Base-by-base conservation (phyloP, 2,888 invertebrate genomes). In the Lydus trimaculatus region DNA sequence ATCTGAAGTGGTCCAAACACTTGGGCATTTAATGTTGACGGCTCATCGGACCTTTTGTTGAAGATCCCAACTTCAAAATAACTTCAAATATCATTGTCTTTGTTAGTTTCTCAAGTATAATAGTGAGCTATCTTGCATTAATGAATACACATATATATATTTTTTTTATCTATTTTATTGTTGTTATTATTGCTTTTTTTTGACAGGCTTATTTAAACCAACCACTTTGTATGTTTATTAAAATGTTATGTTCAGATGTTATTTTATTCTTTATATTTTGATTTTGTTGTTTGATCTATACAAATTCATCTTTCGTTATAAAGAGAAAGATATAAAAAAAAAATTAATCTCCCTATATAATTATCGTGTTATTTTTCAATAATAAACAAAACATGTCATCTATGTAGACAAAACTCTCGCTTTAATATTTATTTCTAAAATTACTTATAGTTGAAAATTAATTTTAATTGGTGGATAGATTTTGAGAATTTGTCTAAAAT, bases 1-100 rank as follows among this genome's bases (percentile, higher is more conserved):
- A 75, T 67, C 71, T 78, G 78, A 76, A 78, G 77, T 78, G 80
- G 77, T 78, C 79, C 76, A 80, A 80, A 80, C 79, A 80, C 77
- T 79, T 76, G 74, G 75, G 72, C 73, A 76, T 79, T 78, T 77
- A 74, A 78, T 75, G 76, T 76, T 80, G 79, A 80, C 78, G 78
- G 80, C 76, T 75, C 75, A 76, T 77, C 75, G 76, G 73, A 70
- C 70, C 74, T 75, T 78, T 78, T 78, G 78, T 79, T 76, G 72
- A 70, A 72, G 74, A 78, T 75, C 77, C 56, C 76, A 75, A 72
- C 73, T 66, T 76, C 72, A 70, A 25, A 65, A 70, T 70, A 70
- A 70, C 72, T 75, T 76, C 73, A 76, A 75, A 77, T 76, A 79
- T 77, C 78, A 78, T 78, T 78, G 77, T 78, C 76, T 77, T 77